Conservation (phyloP, 2,888 invertebrate genomes). For the Sarcophaga subvicina region DNA sequence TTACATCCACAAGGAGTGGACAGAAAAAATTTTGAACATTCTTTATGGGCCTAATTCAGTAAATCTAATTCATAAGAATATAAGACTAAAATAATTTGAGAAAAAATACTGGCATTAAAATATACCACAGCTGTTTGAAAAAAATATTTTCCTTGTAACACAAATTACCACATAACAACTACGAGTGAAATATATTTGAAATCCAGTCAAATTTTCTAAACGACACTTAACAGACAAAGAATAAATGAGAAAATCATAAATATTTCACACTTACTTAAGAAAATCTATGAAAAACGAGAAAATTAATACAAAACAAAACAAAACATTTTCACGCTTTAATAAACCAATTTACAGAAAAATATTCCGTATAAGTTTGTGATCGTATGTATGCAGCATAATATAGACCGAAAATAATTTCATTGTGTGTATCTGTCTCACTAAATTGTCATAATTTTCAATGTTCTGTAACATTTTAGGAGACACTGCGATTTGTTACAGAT, state of each 20-base stretch:
- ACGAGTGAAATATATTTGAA: slow-evolving; percentile 33
- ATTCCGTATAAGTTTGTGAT: background rate
- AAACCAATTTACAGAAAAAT: slow-evolving; percentile 57
- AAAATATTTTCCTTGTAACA: slow-evolving; percentile 29
- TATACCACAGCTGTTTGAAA: slow-evolving; percentile 41
- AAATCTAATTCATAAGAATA: no score
- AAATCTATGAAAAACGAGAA: slow-evolving; percentile 19
- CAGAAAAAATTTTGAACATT: no score
- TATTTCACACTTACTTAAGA: slow-evolving; percentile 68
- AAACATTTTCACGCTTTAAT: slow-evolving; percentile 68
- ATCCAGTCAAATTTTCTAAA: slow-evolving; percentile 43
- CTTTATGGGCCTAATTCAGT: no score
- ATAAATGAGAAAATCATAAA: slow-evolving; percentile 48
- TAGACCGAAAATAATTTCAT: slow-evolving; percentile 59
- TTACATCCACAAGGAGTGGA: no score
- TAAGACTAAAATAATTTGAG: slow-evolving; percentile 41
- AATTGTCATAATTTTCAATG: slow-evolving; percentile 70
- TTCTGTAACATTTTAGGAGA: slow-evolving; percentile 67
- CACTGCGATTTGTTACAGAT: slow-evolving; percentile 60
- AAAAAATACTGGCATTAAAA: background rate
- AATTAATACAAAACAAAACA: slow-evolving; percentile 62
- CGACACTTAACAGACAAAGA: slow-evolving; percentile 42
- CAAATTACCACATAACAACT: background rate
- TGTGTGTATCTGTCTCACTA: slow-evolving; percentile 46
- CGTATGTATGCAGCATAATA: background rate